A percentile compares a stretch with the other conserved stretches of the same genome.
These are phyloP conservation scores for Trileptium ribeirensis DNA, from an alignment of 2,888 invertebrate species.

Conservation along the genomic window DNA sequence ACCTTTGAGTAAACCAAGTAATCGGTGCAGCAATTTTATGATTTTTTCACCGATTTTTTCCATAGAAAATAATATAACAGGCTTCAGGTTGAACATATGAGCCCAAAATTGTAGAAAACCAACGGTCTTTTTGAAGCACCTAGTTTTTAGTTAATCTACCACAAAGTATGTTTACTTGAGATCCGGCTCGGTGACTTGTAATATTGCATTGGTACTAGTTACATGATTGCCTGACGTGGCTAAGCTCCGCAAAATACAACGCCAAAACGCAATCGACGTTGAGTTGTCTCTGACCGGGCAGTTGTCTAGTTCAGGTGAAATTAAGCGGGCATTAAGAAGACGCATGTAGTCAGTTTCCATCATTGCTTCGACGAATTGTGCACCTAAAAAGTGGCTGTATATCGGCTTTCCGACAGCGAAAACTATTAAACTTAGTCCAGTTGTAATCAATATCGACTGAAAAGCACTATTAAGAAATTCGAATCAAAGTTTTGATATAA, in stretches of 20 bases:
- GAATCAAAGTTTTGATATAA: too few species aligned
- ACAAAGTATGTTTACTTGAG: not conserved
- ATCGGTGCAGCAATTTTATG: too few species aligned
- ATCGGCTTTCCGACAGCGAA: too few species aligned
- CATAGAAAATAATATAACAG: too few species aligned
- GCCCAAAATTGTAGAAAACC: not conserved
- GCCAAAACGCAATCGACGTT: slow-evolving; percentile 19
- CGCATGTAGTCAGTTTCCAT: slow-evolving; percentile 22
- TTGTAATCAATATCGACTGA: too few species aligned
- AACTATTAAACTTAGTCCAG: too few species aligned
- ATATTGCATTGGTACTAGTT: slow-evolving; percentile 11
- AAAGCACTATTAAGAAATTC: too few species aligned
- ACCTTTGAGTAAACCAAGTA: too few species aligned
- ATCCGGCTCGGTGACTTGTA: slow-evolving; percentile 13
- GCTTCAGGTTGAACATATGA: not conserved
- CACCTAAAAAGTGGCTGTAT: slow-evolving; percentile 26
- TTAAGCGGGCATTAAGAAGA: slow-evolving; percentile 20
- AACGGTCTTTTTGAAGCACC: too few species aligned
- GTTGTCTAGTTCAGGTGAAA: slow-evolving; percentile 20
- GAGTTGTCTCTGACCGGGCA: slow-evolving; percentile 8
- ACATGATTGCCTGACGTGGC: slow-evolving; percentile 27
- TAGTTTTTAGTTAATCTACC: too few species aligned
- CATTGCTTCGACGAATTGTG: slow-evolving; percentile 25
- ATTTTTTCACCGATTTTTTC: too few species aligned
- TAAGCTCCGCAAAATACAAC: slow-evolving; percentile 19